Evolutionary conservation across 2,888 invertebrate genomes (phyloP).

Genomic region (Dasypolia templi): DNA sequence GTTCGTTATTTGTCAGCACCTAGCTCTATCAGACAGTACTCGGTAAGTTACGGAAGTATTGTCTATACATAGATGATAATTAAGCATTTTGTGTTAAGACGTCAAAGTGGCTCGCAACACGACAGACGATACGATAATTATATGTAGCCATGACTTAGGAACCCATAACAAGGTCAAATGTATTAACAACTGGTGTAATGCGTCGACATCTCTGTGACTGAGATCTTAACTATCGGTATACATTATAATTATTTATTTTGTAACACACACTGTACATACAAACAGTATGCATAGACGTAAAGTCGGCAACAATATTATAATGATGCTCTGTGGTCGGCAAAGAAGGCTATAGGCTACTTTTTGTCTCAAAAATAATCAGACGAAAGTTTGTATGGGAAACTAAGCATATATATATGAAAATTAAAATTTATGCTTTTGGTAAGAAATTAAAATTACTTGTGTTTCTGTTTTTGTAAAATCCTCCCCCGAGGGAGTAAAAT

Average conservation of each 20-base stretch:
- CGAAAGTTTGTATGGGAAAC: no score
- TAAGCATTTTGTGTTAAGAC: conserved; percentile 13
- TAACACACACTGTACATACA: background rate
- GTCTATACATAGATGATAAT: background rate
- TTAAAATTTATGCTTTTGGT: no score
- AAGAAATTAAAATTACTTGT: no score
- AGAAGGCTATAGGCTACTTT: no score
- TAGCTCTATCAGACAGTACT: background rate
- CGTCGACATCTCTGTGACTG: conserved; percentile 14
- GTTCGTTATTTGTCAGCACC: background rate
- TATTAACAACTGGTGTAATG: conserved; percentile 34
- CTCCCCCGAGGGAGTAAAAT: no score
- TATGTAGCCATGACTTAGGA: conserved; percentile 15
- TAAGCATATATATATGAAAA: no score
- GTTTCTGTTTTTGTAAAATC: no score
- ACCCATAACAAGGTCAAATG: conserved; percentile 39
- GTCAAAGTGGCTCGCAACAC: conserved; percentile 5
- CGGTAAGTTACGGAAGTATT: conserved; percentile 1
- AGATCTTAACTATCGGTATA: conserved; percentile 1
- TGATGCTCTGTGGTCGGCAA: no score
- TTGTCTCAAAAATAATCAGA: no score
- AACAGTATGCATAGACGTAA: background rate
- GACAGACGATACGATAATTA: conserved; percentile 29
- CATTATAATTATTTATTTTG: background rate
- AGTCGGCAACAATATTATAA: no score